Base-by-base conservation (phyloP, 53 echinoderm and acorn worm genomes). In the Patiria pectinifera region DNA sequence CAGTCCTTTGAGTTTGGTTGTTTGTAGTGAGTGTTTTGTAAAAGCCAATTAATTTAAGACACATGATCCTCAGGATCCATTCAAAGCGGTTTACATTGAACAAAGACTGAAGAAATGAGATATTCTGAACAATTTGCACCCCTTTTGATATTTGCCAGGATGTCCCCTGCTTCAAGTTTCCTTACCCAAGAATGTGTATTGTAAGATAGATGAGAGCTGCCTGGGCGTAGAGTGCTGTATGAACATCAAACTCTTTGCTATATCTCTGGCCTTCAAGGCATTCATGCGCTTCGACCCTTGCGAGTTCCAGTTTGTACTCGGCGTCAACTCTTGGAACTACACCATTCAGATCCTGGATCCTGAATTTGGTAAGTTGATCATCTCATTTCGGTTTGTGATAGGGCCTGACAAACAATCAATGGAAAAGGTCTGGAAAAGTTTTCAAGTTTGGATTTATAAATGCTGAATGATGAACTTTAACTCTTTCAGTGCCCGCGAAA, bases 181-280 rank as follows among this genome's bases (percentile, higher is more conserved):
- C 47, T 53, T 94, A 25, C 91, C 88, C 5, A 81, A 92, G 88
- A 92, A 87, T 46, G 76, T 83, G 10, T 94, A 92, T 80, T 94
- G 94, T 83, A 81, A 86, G 26, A 92, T 94, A 61, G 94, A 94
- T 19, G 72, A 82, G 59, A 80, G 81, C 69, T 94, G 94, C 78
- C 83, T 94, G n/a, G 94, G 92, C 14, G 82, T 94, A 2, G 87
- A 87, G 53, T 94, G 94, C 75, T 92, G 92, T 24, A 83, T 94
- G 78, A 84, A 91, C 24, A 21, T 91, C 48, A 83, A 90, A 48
- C 19, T 93, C 76, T 91, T 85, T 10, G 22, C 63, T 45, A n/a
- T 83, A 13, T 83, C 90, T 22, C 84, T 89, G 45, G 90, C 93
- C n/a, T 90, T 93, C 66, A 93, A 89, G 69, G 93, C 85, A 45